These are phyloP conservation scores for Coelopa frigida DNA, from an alignment of 1,140 invertebrate genomes.

Conservation along the genomic window DNA sequence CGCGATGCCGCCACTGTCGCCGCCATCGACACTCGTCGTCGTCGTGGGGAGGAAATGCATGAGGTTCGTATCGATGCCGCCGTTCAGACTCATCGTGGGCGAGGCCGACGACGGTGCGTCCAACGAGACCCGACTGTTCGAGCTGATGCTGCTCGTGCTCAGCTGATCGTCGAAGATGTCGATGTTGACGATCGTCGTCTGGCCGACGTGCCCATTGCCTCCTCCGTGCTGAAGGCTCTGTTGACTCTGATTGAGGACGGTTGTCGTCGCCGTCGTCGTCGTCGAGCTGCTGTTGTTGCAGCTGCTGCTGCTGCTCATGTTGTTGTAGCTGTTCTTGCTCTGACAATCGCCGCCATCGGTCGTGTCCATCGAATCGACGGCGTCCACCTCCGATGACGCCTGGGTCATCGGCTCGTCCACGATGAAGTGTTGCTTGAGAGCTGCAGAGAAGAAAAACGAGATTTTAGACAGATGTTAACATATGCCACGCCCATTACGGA, in stretches of 20 bases:
- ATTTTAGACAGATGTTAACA: too few species aligned
- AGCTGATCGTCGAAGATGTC: conserved; percentile 62
- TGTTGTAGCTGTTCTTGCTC: conserved; percentile 6
- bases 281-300: neutral
- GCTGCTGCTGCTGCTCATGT: conserved; percentile 15
- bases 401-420: too few species aligned
- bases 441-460: too few species aligned
- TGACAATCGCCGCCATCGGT: neutral
- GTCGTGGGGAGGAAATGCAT: conserved; percentile 58
- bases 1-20: neutral
- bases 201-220: conserved; percentile 7
- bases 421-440: too few species aligned
- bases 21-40: neutral
- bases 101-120: conserved; percentile 62
- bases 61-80: conserved; percentile 61
- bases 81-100: conserved; percentile 54
- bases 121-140: conserved; percentile 67
- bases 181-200: conserved; percentile 38
- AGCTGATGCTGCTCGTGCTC: conserved; percentile 74
- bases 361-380: neutral
- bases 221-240: neutral
- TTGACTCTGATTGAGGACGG: conserved; percentile 3
- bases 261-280: neutral
- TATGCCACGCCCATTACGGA: too few species aligned
- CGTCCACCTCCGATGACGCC: too few species aligned